Conservation (phyloP, 2,888 invertebrate species). For the Leptarthrus brevirostris region DNA sequence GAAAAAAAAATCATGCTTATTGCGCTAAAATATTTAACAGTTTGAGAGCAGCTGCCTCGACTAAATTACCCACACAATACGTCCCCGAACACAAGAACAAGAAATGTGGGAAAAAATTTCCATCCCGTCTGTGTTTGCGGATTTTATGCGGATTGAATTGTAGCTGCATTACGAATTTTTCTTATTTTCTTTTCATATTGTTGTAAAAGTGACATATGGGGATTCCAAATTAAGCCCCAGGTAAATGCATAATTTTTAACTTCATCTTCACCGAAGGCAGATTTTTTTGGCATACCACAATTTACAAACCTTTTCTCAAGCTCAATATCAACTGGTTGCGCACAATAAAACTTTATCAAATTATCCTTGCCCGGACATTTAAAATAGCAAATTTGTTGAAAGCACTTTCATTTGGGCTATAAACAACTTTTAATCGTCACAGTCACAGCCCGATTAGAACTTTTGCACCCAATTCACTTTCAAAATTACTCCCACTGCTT, state of each 20-base stretch:
- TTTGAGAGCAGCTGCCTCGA: neutral
- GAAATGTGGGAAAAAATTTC: neutral
- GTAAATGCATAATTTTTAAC: too few relatives aligned
- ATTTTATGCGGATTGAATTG: constrained; percentile 7
- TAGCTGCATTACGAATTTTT: too few relatives aligned
- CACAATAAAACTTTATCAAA: too few relatives aligned
- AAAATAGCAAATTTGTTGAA: neutral
- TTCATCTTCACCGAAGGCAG: too few relatives aligned
- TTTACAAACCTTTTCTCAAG: neutral
- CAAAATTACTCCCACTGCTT: neutral
- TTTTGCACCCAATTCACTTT: neutral
- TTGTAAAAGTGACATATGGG: too few relatives aligned
- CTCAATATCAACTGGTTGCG: neutral
- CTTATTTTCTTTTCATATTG: too few relatives aligned
- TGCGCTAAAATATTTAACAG: neutral
- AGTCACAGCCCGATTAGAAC: neutral
- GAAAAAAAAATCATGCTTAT: neutral
- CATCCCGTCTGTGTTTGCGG: neutral
- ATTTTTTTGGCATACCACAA: neutral
- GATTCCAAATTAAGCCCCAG: too few relatives aligned
- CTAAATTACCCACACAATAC: neutral
- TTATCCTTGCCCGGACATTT: too few relatives aligned
- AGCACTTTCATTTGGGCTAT: neutral
- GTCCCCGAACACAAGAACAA: neutral
- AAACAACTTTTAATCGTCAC: neutral